phyloP scores from a whole-genome alignment of 2,797 vertebrate genomes.

The Hozukius guyotensis region DNA sequence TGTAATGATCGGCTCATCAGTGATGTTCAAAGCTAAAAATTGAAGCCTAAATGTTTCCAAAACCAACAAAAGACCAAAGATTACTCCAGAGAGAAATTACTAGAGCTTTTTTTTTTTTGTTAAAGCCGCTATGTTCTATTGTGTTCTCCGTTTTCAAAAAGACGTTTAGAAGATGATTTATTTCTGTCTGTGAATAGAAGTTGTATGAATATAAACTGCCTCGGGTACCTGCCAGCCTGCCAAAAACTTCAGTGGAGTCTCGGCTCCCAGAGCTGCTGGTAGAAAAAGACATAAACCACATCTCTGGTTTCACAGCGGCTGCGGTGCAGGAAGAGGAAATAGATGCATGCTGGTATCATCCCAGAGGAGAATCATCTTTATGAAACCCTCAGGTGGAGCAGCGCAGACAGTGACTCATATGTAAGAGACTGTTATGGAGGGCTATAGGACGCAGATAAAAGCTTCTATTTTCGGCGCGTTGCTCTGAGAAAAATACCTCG shows the following conservation, averaged over 20 bases:
- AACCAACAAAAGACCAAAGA: slow-evolving; percentile 15
- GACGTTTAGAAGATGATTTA: slow-evolving; percentile 37
- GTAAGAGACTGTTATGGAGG: slow-evolving; percentile 42
- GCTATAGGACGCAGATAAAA: slow-evolving; percentile 51
- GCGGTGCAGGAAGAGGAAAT: slow-evolving; percentile 48
- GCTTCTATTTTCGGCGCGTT: slow-evolving; percentile 56
- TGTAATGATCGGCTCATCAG: background rate
- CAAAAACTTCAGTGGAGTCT: slow-evolving; percentile 50
- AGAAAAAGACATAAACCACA: slow-evolving; percentile 53
- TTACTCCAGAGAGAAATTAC: slow-evolving; percentile 36
- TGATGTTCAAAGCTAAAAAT: background rate
- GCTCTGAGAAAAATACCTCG: slow-evolving; percentile 30
- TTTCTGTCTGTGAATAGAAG: slow-evolving; percentile 43
- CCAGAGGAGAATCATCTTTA: slow-evolving; percentile 67
- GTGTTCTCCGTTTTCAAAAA: slow-evolving; percentile 42
- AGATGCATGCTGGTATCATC: slow-evolving; percentile 52
- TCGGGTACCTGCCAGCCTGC: slow-evolving; percentile 46
- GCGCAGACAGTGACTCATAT: slow-evolving; percentile 58
- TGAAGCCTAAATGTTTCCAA: slow-evolving; percentile 24
- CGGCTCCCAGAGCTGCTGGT: slow-evolving; percentile 44
- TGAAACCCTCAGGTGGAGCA: slow-evolving; percentile 65
- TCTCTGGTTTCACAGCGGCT: slow-evolving; percentile 56
- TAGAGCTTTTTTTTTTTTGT: slow-evolving; percentile 1
- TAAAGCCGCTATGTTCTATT: slow-evolving; percentile 32
- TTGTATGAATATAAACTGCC: slow-evolving; percentile 55